A percentile compares a stretch with the other conserved stretches of the same genome.
Evolutionary conservation across 2,113 vertebrate species (phyloP).

Genomic region (Acrocephalus kingi): DNA sequence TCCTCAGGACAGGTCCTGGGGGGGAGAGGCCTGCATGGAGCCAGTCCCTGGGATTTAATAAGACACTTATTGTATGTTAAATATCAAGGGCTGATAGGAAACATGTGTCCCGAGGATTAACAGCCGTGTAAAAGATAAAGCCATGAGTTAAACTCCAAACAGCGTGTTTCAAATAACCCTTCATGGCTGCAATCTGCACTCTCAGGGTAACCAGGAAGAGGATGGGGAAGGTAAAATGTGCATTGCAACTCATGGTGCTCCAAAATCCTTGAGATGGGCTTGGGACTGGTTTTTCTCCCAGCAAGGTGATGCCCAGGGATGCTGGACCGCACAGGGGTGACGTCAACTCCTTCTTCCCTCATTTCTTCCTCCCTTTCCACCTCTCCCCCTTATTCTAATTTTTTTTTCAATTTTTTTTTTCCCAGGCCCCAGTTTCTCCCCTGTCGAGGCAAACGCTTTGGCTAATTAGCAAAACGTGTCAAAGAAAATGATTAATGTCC

Average conservation of each 20-base stretch:
- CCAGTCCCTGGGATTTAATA: not conserved
- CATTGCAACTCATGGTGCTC: not conserved
- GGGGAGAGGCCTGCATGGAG: not conserved
- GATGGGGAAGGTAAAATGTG: not conserved
- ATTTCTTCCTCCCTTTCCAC: not conserved
- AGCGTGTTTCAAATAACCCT: not conserved
- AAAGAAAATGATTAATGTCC: constrained; percentile 55
- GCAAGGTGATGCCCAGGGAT: not conserved
- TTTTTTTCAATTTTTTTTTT: not conserved
- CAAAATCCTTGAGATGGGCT: too few relatives aligned
- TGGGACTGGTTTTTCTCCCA: not conserved
- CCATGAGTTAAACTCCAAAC: not conserved
- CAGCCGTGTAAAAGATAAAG: constrained; percentile 34
- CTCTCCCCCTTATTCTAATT: not conserved
- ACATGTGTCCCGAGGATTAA: constrained; percentile 36
- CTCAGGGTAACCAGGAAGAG: not conserved
- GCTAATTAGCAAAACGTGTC: constrained; percentile 59
- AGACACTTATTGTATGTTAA: constrained; percentile 44
- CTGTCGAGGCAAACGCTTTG: not conserved
- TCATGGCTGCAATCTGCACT: not conserved
- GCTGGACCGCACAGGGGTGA: not conserved
- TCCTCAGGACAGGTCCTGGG: too few relatives aligned
- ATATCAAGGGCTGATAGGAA: constrained; percentile 35
- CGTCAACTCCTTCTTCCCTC: not conserved
- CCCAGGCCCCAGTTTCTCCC: constrained; percentile 34